Base-by-base conservation (phyloP, 2,888 invertebrate genomes). In the Macropis europaea region DNA sequence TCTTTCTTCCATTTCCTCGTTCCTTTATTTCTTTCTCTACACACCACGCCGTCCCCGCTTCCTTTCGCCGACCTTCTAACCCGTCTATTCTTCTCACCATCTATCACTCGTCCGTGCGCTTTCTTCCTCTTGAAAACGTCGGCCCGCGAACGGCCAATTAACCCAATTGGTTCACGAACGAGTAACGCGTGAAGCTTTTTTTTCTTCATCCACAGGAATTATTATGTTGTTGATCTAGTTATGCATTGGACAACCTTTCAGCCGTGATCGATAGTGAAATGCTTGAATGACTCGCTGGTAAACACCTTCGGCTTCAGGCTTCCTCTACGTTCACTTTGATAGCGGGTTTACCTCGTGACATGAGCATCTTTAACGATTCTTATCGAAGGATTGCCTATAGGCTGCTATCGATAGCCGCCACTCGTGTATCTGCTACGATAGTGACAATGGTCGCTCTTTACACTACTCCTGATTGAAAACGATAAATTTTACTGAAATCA, bases 181-280 rank as follows among this genome's bases (percentile, higher is more conserved):
- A 30, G 38, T 47, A 32, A 48, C 52, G 38, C 50, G 47, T 47
- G 34, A 64, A 64, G 47, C 45, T 24, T 38, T 54, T 47, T 60
- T 63, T 62, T 67, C 71, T 60, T 59, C 72, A 56, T 59, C 43
- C 64, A 28, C 53, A 63, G 69, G 73, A 73, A 74, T 72, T 73
- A 78, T 77, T 62, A 71, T 74, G 63, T 42, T 60, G 62, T 63
- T 71, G 77, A 60, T 71, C 73, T 30, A 73, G 64, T 73, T 73
- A 66, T 56, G 60, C 71, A 70, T 77, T 73, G 38, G 47, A 60
- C 59, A 68, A 60, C 62, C 75, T 74, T 38, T 75, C 75, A 77
- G 52, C 75, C 69, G 52, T 66, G 75, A 77, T 77, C 79, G 79
- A 77, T 77, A 71, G 66, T 57, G 75, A 77, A 75, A 77, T 77